Evolutionary conservation across 1,140 invertebrate genomes (phyloP).

Genomic region (Drosophila sp.): DNA sequence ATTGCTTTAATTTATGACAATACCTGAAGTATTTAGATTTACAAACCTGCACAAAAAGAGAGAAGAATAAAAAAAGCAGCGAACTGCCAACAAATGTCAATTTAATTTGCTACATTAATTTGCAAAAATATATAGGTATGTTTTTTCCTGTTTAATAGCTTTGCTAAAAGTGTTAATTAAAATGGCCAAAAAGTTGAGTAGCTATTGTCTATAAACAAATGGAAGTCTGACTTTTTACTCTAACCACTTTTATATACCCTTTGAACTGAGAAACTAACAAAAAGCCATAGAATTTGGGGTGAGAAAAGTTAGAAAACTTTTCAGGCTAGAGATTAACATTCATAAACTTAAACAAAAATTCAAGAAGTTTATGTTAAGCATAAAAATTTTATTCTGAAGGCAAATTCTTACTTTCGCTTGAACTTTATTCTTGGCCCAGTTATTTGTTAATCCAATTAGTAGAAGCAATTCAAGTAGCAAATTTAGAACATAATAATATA

Average conservation of each 20-base stretch:
- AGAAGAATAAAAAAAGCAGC: not conserved
- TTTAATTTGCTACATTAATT: slow-evolving; percentile 51
- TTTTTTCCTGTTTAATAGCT: slow-evolving; percentile 18
- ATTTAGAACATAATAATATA: too few species aligned
- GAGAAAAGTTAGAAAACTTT: too few species aligned
- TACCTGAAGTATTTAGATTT: slow-evolving; percentile 17
- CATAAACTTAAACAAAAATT: too few species aligned
- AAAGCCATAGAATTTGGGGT: too few species aligned
- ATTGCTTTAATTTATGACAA: slow-evolving; percentile 50
- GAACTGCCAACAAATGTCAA: slow-evolving; percentile 26
- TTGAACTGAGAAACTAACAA: too few species aligned
- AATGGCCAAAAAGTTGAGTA: slow-evolving; percentile 28
- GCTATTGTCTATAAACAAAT: slow-evolving; percentile 13
- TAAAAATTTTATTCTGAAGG: too few species aligned
- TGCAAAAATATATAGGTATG: slow-evolving; percentile 1
- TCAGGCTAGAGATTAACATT: too few species aligned
- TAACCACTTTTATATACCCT: not conserved
- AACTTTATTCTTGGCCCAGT: too few species aligned
- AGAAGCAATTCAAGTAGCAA: too few species aligned
- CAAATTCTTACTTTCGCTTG: too few species aligned
- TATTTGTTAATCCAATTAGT: too few species aligned
- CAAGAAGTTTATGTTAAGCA: too few species aligned
- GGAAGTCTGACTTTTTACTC: slow-evolving; percentile 5
- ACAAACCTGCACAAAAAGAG: slow-evolving; percentile 7
- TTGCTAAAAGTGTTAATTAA: slow-evolving; percentile 52